phyloP scores from a whole-genome alignment of 1,140 invertebrate species.

The Cecropterus lyciades region DNA sequence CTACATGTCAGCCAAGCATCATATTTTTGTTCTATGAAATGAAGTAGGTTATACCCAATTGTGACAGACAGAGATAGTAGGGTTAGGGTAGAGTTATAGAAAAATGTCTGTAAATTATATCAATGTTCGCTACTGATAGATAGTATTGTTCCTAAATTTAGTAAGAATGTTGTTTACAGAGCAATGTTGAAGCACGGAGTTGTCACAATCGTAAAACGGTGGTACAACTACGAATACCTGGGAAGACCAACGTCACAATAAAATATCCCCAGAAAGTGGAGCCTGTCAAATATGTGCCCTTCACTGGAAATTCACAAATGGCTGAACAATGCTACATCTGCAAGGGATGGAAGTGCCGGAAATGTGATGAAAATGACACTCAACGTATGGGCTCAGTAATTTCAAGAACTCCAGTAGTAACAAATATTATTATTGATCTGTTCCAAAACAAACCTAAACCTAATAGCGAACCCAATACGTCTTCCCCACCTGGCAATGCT shows the following conservation, averaged over 20 bases:
- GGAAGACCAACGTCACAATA: slow-evolving; percentile 41
- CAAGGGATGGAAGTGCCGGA: slow-evolving; percentile 23
- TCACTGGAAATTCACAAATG: slow-evolving; percentile 21
- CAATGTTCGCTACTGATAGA: too few relatives aligned
- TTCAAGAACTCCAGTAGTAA: slow-evolving; percentile 24
- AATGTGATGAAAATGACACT: slow-evolving; percentile 25
- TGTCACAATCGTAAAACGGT: slow-evolving; percentile 48
- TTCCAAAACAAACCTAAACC: slow-evolving; percentile 21
- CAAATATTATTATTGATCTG: slow-evolving; percentile 53
- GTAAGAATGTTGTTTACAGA: slow-evolving; percentile 41
- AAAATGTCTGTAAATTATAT: too few relatives aligned
- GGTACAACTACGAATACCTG: slow-evolving; percentile 50
- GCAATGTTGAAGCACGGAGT: slow-evolving; percentile 37
- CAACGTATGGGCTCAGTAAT: neutral
- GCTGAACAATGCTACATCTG: slow-evolving; percentile 7
- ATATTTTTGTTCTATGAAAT: too few relatives aligned
- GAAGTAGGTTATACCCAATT: too few relatives aligned
- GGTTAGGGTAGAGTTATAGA: too few relatives aligned
- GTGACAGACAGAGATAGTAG: too few relatives aligned
- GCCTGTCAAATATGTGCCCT: slow-evolving; percentile 49
- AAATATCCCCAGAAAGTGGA: slow-evolving; percentile 45
- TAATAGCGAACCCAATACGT: too few relatives aligned
- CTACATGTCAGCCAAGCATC: too few relatives aligned
- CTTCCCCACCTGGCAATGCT: too few relatives aligned
- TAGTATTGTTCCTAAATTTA: neutral